Evolutionary conservation across 2,797 vertebrate species (phyloP).

Genomic region (Tokudaia muenninki): DNA sequence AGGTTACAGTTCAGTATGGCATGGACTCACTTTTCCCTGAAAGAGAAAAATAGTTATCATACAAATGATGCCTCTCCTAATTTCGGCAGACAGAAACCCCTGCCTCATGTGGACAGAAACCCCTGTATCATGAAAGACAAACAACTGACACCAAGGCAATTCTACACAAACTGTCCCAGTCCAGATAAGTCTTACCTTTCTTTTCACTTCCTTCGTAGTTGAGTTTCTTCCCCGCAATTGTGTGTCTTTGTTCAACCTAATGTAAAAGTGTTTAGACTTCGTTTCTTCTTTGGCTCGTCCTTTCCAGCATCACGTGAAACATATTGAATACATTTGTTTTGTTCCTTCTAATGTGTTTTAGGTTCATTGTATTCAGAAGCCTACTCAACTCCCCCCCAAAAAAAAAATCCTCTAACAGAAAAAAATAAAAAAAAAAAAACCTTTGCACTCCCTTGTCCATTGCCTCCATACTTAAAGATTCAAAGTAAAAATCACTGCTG

Average conservation of each 20-base stretch:
- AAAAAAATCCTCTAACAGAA: background rate
- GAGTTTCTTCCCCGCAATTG: background rate
- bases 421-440: background rate
- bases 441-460: background rate
- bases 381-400: background rate
- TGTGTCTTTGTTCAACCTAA: background rate
- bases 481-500: background rate
- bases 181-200: background rate
- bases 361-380: background rate
- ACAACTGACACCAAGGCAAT: background rate
- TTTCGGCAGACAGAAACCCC: too few species aligned
- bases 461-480: background rate
- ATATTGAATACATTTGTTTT: background rate
- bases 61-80: background rate
- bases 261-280: background rate
- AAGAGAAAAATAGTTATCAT: background rate
- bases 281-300: background rate
- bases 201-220: background rate
- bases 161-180: background rate
- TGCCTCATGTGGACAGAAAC: background rate
- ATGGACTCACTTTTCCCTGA: background rate
- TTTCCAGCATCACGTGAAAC: background rate
- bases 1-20: background rate
- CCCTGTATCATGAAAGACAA: background rate
- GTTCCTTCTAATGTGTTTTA: background rate